Base-by-base conservation (phyloP, 1,140 invertebrate genomes). In the Yoshiicerus persimilis region DNA sequence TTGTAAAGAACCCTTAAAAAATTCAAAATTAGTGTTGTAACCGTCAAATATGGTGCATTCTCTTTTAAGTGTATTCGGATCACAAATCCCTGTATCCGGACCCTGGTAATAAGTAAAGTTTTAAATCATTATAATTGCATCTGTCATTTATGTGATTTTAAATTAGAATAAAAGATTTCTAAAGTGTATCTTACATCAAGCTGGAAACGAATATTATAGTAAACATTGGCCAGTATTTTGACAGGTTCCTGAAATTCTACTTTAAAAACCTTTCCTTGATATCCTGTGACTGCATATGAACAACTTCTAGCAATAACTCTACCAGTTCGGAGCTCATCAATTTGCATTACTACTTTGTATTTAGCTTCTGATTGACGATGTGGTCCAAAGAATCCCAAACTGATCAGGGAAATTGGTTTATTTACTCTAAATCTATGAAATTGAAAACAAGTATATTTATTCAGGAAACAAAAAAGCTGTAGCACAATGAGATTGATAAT, bases 351-450 rank as follows among this genome's bases (percentile, higher is more conserved):
- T n/a, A 88, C 83, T 16, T 86, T 86, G 36, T 86, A 86, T 20
- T 32, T 86, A 1, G 84, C 84, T 86, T 86, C 62, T 64, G 8
- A 2, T 23, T 20, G 30, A 16, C n/a, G 25, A 86, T 62, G 47
- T 4, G 87, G 87, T 25, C 87, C 87, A 70, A 88, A 88, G 41
- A 88, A 88, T 16, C 87, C 87, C 23, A 88, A 4, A 20, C 80
- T 70, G 34, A 77, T 66, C 20, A 88, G 47, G 4, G 25, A 32
- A 70, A 88, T 88, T 2, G 77, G 77, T 34, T 34, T 83, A 32
- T 32, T 87, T 1, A 62, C 70, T 36, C 41, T 83, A 75, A 87
- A 87, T 2, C 86, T 87, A 62, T 20, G n/a, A 1, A 2, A 20
- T 20, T 11, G n/a, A 6, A 47, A 11, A 47, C 13, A 41, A 41